Base-by-base conservation (phyloP, 2,888 invertebrate genomes). In the Pristionchus arcanus region DNA sequence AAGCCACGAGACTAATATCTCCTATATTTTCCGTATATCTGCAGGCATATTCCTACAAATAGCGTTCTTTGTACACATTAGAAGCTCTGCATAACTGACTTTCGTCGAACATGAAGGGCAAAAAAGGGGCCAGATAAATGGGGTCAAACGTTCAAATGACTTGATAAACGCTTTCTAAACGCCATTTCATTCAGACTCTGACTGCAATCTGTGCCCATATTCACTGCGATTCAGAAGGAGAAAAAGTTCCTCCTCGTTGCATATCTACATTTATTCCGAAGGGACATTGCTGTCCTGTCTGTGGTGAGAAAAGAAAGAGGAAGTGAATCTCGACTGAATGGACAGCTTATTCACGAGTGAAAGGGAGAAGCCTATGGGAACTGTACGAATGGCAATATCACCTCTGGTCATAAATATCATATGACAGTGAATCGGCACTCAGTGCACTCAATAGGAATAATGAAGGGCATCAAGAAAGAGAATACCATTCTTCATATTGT, bases 211-310 rank as follows among this genome's bases (percentile, higher is more conserved):
- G 92, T 42, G 49, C 71, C 0, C 91, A 91, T 66, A 49, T 91
- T 19, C 87, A 55, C 28, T 87, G 87, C 49, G 87, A 87, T 49
- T 21, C 55, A 0, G 63, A 59, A 15, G 31, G 0, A 19, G 71
- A 74, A 15, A 21, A n/a, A 55, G 49, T 68, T 21, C 59, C 88
- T 37, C 34, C 55, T 9, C 25, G 59, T 11, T 93, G 92, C 71
- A 42, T 91, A 28, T 81, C 91, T 3, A 89, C 89, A 3, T 91
- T 93, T 28, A 74, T 74, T 2, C 92, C 92, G 4, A 90, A 90
- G 37, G 92, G 92, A 16, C 92, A 92, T 88, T 93, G 92, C 86
- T 93, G 92, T 87, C 85, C 90, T n/a, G 77, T 91, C 42, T 93
- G 92, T 86, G 92, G 91, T 91, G 31, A 63, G 90, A 2, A 25